Conservation (phyloP, 2,113 vertebrate species). For the Synchiropus splendidus region DNA sequence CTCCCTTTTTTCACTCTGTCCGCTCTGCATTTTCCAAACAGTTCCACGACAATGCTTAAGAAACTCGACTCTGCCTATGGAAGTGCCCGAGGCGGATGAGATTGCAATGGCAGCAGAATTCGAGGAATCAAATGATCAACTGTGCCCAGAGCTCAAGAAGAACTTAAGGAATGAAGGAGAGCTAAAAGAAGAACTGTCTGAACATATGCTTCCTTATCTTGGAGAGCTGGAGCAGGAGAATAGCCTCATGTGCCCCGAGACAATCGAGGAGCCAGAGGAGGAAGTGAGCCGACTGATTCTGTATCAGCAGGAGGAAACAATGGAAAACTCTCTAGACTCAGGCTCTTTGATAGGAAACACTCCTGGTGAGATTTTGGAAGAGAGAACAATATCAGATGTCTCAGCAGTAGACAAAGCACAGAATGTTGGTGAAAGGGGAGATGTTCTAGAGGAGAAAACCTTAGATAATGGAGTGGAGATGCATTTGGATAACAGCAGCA, state of each 20-base stretch:
- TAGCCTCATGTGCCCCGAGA: constrained; percentile 22
- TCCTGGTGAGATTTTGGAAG: constrained; percentile 13
- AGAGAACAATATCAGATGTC: background rate
- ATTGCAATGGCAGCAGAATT: constrained; percentile 9
- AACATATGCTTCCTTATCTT: constrained; percentile 13
- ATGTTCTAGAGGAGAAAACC: constrained; percentile 41
- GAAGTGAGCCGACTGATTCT: constrained; percentile 38
- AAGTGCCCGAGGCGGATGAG: constrained; percentile 14
- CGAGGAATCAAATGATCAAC: constrained; percentile 11
- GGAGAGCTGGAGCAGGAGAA: constrained; percentile 28
- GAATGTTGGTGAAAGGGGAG: background rate
- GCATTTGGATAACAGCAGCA: too few species aligned
- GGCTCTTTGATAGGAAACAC: constrained; percentile 14
- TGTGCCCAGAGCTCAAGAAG: constrained; percentile 17
- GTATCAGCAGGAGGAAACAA: constrained; percentile 29
- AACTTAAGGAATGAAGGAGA: constrained; percentile 2
- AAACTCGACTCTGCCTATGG: too few species aligned
- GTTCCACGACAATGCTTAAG: too few species aligned
- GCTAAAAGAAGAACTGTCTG: constrained; percentile 1
- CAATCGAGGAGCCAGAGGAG: constrained; percentile 29
- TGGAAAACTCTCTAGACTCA: constrained; percentile 18
- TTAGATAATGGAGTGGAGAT: too few species aligned
- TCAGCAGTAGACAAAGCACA: background rate
- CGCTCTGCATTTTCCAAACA: too few species aligned
- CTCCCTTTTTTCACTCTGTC: too few species aligned